A percentile compares a stretch with the other conserved stretches of the same genome.
These are phyloP conservation scores for Jaculus jaculus DNA, from an alignment of 2,113 vertebrate species.

Conservation along the genomic window DNA sequence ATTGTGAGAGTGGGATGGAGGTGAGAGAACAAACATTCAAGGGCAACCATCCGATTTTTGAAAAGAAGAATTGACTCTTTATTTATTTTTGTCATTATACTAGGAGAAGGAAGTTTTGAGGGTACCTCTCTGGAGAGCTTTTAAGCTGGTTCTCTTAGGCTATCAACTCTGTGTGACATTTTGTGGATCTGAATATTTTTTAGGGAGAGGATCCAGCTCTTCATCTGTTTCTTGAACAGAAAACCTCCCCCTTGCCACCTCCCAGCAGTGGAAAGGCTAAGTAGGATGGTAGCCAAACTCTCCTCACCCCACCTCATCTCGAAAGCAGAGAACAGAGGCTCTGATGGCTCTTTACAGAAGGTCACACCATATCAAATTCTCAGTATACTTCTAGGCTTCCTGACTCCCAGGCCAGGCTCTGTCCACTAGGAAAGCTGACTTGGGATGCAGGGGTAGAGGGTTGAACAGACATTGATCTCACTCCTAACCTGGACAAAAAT, in stretches of 20 bases:
- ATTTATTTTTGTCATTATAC: neutral
- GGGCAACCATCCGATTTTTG: neutral
- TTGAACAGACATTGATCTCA: neutral
- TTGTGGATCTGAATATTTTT: neutral
- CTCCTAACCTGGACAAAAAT: neutral
- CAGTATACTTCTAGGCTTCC: neutral
- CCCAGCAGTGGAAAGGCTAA: constrained; percentile 3
- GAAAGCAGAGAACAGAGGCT: neutral
- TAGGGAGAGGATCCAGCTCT: constrained; percentile 1
- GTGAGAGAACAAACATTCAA: neutral
- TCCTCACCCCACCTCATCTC: neutral
- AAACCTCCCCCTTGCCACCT: neutral
- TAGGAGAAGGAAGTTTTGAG: neutral
- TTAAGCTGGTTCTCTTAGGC: neutral
- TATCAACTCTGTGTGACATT: neutral
- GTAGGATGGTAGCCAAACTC: neutral
- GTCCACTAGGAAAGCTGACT: neutral
- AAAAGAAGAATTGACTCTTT: constrained; percentile 2
- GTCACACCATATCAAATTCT: neutral
- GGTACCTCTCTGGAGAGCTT: neutral
- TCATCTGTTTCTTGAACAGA: constrained; percentile 19
- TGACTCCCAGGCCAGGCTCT: neutral
- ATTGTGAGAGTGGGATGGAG: no score
- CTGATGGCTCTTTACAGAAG: neutral
- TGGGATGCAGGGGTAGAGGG: neutral